Evolutionary conservation across 2,888 invertebrate genomes (phyloP), one percentile per base, ranked within the genome.

Genomic region (Pycnomerus fuliginosus): DNA sequence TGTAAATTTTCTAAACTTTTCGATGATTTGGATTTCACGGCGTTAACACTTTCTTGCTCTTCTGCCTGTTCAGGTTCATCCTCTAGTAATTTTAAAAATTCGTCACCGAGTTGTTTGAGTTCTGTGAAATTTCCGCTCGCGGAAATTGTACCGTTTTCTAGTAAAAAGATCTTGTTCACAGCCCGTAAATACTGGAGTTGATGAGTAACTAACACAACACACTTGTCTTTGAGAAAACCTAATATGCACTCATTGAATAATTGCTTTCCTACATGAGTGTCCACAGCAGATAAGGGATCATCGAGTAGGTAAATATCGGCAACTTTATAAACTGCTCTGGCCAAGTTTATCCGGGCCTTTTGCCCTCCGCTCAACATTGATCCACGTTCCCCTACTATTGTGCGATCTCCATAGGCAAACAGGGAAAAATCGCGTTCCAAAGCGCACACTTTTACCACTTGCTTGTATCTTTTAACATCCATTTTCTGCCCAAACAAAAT

Each of bases 261-360:
- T 69, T 90, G 87, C 1, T 87, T 80, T 1, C 90, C 90, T 1
- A 93, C 92, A 65, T 88, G 87, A 0, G 90, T 80, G 73, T 94
- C 94, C 3, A 93, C 92, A 0, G 93, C 92, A 49, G 90, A 86
- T 13, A 94, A 74, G 0, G 93, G 93, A 73, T 94, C 93, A 68
- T 94, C 93, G 34, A 94, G 73, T 5, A 93, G 71, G 64, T 90
- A 93, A 48, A 93, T 84, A 50, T 90, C 88, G 0, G 89, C 83
- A 41, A 90, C 82, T 32, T 84, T 83, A 70, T 92, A 93, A 1
- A 92, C 82, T 0, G 90, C 85, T 50, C 93, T 80, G 0, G 90
- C 91, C 28, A 95, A 76, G 38, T 88, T 90, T 35, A 95, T 86
- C 51, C 94, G 80, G 0, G 93, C 92, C 52, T 87, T 83, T 68